phyloP scores from a whole-genome alignment of 2,888 invertebrate genomes.

The Anthophora plumipes region DNA sequence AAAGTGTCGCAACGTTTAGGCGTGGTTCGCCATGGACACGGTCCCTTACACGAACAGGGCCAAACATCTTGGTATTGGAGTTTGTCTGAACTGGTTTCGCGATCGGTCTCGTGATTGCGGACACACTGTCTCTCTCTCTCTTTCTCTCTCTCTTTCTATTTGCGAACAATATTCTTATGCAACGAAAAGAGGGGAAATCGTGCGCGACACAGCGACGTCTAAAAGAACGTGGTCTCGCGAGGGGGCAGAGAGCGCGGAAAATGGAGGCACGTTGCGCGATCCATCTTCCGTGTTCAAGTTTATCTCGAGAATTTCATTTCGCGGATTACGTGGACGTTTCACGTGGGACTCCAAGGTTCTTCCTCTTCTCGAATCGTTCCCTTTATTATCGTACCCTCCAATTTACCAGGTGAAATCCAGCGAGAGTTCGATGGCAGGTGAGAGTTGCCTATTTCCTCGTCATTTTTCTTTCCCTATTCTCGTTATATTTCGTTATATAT shows the following conservation, averaged over 20 bases:
- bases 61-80: constrained; percentile 3
- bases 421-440: too few relatives aligned
- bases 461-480: too few relatives aligned
- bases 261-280: constrained; percentile 59
- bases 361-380: background rate
- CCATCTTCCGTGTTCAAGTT: constrained; percentile 56
- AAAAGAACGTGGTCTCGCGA: constrained; percentile 20
- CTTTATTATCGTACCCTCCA: background rate
- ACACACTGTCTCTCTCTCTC: too few relatives aligned
- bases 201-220: constrained; percentile 49
- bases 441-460: too few relatives aligned
- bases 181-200: constrained; percentile 52
- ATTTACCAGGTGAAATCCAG: constrained; percentile 23
- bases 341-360: background rate
- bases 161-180: constrained; percentile 66
- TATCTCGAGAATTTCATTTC: constrained; percentile 60
- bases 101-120: constrained; percentile 66
- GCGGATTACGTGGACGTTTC: constrained; percentile 39
- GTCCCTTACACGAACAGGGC: constrained; percentile 36
- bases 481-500: too few relatives aligned
- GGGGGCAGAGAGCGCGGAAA: constrained; percentile 39
- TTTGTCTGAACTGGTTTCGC: constrained; percentile 68
- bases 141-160: constrained; percentile 38
- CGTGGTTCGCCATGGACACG: constrained; percentile 44
- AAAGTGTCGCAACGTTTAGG: constrained; percentile 56